phyloP scores from a whole-genome alignment of 2,113 vertebrate species.

The Sciurus niger region DNA sequence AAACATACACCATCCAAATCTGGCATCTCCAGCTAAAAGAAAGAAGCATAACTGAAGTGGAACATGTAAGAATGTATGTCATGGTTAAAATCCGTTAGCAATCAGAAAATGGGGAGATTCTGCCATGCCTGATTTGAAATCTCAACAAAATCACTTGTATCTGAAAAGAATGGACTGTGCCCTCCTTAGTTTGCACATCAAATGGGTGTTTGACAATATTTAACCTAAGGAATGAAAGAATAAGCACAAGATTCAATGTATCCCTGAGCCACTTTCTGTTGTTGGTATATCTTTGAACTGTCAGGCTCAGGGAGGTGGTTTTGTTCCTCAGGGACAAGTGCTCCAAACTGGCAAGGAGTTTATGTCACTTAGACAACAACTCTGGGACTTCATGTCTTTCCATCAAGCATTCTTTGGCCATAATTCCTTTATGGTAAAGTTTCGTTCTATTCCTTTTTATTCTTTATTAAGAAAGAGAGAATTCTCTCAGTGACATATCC shows the following conservation, averaged over 20 bases:
- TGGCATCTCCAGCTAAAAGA: background rate
- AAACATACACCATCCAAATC: constrained; percentile 11
- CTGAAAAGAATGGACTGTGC: background rate
- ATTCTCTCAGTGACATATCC: background rate
- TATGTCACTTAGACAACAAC: background rate
- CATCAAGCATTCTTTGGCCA: background rate
- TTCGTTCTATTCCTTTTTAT: background rate
- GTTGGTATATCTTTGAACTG: constrained; percentile 57
- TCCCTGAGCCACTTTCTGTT: background rate
- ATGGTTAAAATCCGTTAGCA: constrained; percentile 64
- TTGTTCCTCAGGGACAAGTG: background rate
- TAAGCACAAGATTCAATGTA: background rate
- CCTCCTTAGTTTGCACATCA: constrained; percentile 61
- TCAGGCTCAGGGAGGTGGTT: background rate
- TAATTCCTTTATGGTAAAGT: constrained; percentile 16
- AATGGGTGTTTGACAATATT: constrained; percentile 43
- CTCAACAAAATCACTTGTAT: constrained; percentile 49
- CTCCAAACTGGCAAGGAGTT: background rate
- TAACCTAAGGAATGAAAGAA: constrained; percentile 38
- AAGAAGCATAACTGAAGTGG: constrained; percentile 64
- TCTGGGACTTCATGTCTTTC: background rate
- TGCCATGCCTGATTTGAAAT: constrained; percentile 46
- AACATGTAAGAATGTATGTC: constrained; percentile 60
- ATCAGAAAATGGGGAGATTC: constrained; percentile 33
- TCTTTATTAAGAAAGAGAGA: background rate